Conservation (phyloP, 2,888 invertebrate genomes). For the Pseudococcus viburni region DNA sequence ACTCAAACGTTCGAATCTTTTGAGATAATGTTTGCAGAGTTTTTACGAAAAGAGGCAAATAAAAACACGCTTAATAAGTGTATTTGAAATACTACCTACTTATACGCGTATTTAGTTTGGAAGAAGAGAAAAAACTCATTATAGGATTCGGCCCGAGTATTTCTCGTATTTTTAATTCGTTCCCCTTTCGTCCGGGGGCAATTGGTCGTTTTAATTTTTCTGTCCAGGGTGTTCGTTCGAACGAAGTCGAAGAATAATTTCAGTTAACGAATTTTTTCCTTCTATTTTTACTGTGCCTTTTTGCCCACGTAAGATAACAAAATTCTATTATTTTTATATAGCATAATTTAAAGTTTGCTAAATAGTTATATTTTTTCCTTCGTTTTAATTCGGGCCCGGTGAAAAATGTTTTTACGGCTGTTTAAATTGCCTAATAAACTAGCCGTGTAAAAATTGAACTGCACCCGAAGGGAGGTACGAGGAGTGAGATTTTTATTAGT, state of each 20-base stretch:
- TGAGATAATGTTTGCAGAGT: conserved; percentile 34
- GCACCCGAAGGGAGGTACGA: neutral
- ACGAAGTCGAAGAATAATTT: conserved; percentile 37
- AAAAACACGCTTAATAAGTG: conserved; percentile 10
- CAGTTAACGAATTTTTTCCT: conserved; percentile 43
- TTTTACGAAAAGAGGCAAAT: conserved; percentile 34
- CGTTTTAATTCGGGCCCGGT: conserved; percentile 42
- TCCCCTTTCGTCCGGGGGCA: conserved; percentile 49
- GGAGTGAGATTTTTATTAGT: conserved; percentile 53
- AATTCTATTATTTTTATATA: conserved; percentile 48
- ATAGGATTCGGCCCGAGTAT: conserved; percentile 21
- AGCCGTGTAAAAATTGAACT: conserved; percentile 54
- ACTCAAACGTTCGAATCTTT: conserved; percentile 12
- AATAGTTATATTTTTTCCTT: conserved; percentile 44
- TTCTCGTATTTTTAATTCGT: conserved; percentile 38
- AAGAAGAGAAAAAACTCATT: conserved; percentile 28
- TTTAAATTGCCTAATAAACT: conserved; percentile 58
- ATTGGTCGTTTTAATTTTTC: conserved; percentile 45
- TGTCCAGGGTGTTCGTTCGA: neutral
- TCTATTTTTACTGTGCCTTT: neutral
- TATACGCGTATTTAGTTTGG: neutral
- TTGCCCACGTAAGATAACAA: conserved; percentile 38
- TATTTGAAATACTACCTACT: conserved; percentile 1
- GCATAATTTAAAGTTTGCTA: conserved; percentile 56
- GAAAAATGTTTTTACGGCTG: conserved; percentile 50